Evolutionary conservation across 2,113 vertebrate species (phyloP).

Genomic region (Genyomyrus donnyi): DNA sequence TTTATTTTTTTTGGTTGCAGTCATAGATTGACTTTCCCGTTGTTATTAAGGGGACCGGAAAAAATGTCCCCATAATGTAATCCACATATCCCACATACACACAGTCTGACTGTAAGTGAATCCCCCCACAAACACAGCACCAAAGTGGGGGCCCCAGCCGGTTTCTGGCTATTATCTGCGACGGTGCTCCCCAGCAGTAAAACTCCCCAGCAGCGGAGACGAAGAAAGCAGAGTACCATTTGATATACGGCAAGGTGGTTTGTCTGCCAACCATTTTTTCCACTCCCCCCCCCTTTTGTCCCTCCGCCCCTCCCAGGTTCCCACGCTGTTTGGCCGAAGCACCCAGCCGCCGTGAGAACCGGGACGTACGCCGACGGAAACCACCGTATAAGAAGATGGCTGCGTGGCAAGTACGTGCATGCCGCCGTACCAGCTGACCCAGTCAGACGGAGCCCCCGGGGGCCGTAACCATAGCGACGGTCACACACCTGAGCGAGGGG

Average conservation of each 20-base stretch:
- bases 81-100: not conserved
- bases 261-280: constrained; percentile 48
- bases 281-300: constrained; percentile 59
- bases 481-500: not conserved
- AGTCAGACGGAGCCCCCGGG: not conserved
- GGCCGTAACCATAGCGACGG: not conserved
- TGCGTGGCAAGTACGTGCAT: not conserved
- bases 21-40: not conserved
- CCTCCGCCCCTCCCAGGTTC: constrained; percentile 41
- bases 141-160: constrained; percentile 22
- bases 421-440: not conserved
- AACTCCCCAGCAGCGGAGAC: constrained; percentile 33
- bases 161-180: constrained; percentile 41
- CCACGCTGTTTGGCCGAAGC: not conserved
- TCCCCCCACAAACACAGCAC: no score
- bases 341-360: constrained; percentile 32
- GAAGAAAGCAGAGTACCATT: constrained; percentile 31
- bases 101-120: not conserved
- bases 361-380: constrained; percentile 25
- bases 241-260: constrained; percentile 32
- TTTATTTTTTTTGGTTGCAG: not conserved
- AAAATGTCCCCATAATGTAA: not conserved
- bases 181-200: constrained; percentile 42
- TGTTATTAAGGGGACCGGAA: not conserved
- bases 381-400: not conserved